These are phyloP conservation scores for Sesamia inferens DNA, from an alignment of 2,888 invertebrate genomes.

Conservation along the genomic window DNA sequence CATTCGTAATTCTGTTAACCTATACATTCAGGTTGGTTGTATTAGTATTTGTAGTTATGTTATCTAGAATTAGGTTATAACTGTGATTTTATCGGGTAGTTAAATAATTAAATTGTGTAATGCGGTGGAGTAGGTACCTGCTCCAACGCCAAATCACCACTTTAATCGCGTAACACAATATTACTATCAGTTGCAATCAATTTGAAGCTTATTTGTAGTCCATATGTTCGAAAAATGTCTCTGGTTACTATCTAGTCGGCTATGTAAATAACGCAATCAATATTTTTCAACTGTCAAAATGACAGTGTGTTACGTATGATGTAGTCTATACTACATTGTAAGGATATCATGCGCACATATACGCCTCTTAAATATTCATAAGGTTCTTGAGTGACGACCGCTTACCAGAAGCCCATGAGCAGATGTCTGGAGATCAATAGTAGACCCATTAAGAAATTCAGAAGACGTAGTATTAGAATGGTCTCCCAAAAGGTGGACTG, in stretches of 20 bases:
- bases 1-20: slow-evolving; percentile 44
- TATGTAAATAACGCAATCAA: no score
- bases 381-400: background rate
- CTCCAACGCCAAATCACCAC: no score
- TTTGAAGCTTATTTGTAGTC: no score
- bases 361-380: background rate
- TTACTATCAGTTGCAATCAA: no score
- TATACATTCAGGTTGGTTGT: slow-evolving; percentile 11
- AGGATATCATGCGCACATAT: no score
- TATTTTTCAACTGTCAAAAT: no score
- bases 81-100: background rate
- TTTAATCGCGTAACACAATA: no score
- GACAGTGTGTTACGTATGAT: no score
- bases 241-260: no score
- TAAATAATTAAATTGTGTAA: background rate
- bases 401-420: background rate
- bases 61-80: slow-evolving; percentile 13
- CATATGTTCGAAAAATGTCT: no score
- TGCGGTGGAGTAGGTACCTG: background rate
- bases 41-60: slow-evolving; percentile 12
- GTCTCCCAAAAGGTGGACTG: background rate
- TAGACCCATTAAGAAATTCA: background rate
- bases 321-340: no score
- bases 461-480: background rate
- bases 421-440: background rate